Percentiles rank a stretch among this genome's conserved stretches.
phyloP scores from a whole-genome alignment of 2,113 vertebrate species.

The Brachypteracias leptosomus region DNA sequence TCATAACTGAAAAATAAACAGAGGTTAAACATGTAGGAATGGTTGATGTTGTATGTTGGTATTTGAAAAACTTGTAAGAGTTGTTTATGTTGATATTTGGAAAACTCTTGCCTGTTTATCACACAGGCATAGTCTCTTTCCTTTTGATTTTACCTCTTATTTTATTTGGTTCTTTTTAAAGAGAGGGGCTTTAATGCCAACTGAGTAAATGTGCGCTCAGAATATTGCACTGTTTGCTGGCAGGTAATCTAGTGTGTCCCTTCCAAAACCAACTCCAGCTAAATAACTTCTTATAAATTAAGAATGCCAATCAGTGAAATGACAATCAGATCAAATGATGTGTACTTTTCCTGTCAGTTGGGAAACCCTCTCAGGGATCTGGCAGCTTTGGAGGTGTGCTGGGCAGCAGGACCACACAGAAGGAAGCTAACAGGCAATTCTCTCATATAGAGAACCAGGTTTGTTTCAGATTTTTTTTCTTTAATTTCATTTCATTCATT shows the following conservation, averaged over 20 bases:
- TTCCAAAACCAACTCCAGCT: not conserved
- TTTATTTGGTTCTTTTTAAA: not conserved
- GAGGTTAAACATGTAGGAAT: not conserved
- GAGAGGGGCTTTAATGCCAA: not conserved
- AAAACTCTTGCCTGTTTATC: not conserved
- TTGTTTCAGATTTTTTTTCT: constrained; percentile 37
- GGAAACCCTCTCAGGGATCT: constrained; percentile 91
- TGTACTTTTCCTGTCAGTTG: constrained; percentile 69
- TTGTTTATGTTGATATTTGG: not conserved
- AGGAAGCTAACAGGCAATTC: constrained; percentile 82
- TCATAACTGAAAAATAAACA: not conserved
- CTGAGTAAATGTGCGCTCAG: not conserved
- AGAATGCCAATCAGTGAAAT: not conserved
- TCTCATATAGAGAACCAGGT: constrained; percentile 89
- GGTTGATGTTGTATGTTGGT: not conserved
- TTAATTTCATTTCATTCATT: not conserved
- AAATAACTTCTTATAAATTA: not conserved
- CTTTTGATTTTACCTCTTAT: not conserved
- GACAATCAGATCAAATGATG: not conserved
- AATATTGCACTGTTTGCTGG: not conserved
- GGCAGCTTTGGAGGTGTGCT: constrained; percentile 89
- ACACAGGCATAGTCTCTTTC: not conserved
- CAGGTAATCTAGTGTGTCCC: not conserved
- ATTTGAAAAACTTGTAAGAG: not conserved
- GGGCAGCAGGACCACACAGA: constrained; percentile 85